These are phyloP conservation scores for Zaprionus capensis DNA, from an alignment of 1,140 invertebrate genomes.

Conservation along the genomic window DNA sequence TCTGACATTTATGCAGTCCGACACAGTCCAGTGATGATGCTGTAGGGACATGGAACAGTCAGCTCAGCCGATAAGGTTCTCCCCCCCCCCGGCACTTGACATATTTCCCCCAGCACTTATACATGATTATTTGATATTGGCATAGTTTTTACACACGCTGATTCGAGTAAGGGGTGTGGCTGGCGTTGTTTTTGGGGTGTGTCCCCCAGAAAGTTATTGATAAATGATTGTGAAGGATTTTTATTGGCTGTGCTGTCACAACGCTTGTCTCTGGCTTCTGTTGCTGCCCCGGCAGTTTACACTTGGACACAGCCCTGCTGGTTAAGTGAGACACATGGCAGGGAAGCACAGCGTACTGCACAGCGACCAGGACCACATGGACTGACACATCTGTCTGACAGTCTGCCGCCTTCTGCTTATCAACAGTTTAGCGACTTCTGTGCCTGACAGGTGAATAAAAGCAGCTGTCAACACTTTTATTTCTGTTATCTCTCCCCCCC, in stretches of 20 bases:
- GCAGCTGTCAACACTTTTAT: constrained; percentile 78
- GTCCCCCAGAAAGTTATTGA: constrained; percentile 57
- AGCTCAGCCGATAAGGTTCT: constrained; percentile 41
- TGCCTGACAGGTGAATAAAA: constrained; percentile 79
- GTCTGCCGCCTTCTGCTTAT: constrained; percentile 63
- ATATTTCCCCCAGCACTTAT: constrained; percentile 58
- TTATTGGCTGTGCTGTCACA: constrained; percentile 67
- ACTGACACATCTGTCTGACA: constrained; percentile 49
- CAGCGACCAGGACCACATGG: constrained; percentile 34
- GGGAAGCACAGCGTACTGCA: constrained; percentile 29
- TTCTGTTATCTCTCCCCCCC: neutral
- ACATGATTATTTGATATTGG: constrained; percentile 71
- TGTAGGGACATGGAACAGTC: constrained; percentile 8
- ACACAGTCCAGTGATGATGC: constrained; percentile 39
- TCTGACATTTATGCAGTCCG: constrained; percentile 72
- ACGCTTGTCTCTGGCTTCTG: constrained; percentile 35
- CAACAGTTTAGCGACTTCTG: constrained; percentile 80
- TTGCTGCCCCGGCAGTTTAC: constrained; percentile 16
- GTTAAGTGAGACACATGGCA: constrained; percentile 24
- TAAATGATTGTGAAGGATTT: constrained; percentile 81
- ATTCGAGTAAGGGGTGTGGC: neutral
- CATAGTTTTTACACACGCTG: constrained; percentile 54
- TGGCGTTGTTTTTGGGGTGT: constrained; percentile 4
- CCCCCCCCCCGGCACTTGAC: constrained; percentile 36
- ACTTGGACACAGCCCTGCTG: constrained; percentile 26